Evolutionary conservation across 2,888 invertebrate species (phyloP), one percentile per base, ranked within the genome.

Genomic region (Quadroppia sp.): DNA sequence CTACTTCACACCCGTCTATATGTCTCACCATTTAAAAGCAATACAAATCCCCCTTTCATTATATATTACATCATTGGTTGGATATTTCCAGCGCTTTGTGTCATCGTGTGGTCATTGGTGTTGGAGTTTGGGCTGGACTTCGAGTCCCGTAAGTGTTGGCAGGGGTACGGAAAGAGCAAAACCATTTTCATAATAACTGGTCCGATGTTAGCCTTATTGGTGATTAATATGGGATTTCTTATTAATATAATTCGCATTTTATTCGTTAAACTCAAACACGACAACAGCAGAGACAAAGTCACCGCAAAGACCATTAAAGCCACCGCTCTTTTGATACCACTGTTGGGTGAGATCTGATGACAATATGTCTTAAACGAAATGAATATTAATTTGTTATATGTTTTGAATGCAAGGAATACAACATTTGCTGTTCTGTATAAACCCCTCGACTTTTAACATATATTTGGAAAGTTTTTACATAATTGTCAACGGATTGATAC

Each of bases 311-410:
- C 81, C 1, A 84, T 86, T 53, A 85, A 85, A 79, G 86, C 86
- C 0, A 86, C 86, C 0, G 81, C 84, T 0, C 81, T 86, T 20
- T 80, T 86, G 15, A 84, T 86, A 71, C 86, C 86, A 1, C 80
- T 86, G 30, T 81, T 86, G 36, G 86, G 86, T 20, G 80, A 72
- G 56, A 71, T 7, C 48, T 13, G 6, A 20, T 50, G 50, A n/a
- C 2, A 30, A n/a, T 71, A 20, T 17, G 15, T 7, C 45, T n/a
- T 25, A 50, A 50, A 17, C 50, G 13, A 25, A 56, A 72, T n/a
- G n/a, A n/a, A n/a, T n/a, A 30, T 40, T 25, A 7, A 25, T 32
- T 50, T 45, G 20, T 28, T 50, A 23, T 25, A 20, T 32, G 2
- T 1, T 48, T 71, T 71, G 0, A n/a, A 9, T 69, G 7, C 13